Base-by-base conservation (phyloP, 2,113 vertebrate genomes). In the Catharus bicknelli region DNA sequence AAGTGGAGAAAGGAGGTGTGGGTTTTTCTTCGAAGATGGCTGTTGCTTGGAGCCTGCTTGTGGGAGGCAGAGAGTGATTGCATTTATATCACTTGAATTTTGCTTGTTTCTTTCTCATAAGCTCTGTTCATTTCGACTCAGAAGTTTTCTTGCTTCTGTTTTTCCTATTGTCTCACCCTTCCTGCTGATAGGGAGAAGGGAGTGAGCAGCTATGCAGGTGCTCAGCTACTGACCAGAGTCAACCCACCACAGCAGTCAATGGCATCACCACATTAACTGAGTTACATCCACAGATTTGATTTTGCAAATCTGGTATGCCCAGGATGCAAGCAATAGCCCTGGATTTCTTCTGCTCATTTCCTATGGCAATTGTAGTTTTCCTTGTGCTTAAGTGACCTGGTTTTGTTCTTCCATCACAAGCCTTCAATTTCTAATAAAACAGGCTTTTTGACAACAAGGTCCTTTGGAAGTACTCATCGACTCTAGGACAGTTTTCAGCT, bases 181-280 rank as follows among this genome's bases (percentile, higher is more conserved):
- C 25, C 40, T 66, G 7, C 16, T 61, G 36, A 17, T 12, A 68
- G 3, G 2, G 4, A 34, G 25, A 55, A 61, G 26, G 13, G 8
- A 61, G 11, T 26, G 14, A 47, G 45, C 0, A 1, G 8, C 15
- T 73, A 0, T 61, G 16, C 5, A 2, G 2, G 14, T 72, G 7
- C 34, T 90, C 38, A 58, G 3, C 20, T 80, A 18, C 34, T 68
- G 78, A 11, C 25, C 34, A 29, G 25, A 63, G 30, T 43, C 45
- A 54, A 29, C 7, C 8, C 59, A 27, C 29, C 6, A 19, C 30
- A 38, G 32, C 17, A 61, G n/a, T 29, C 54, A 78, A 23, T 48
- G 64, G 11, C 55, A 66, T 53, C 6, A 57, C 47, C 8, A 3
- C 43, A 30, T 69, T 74, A 75, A 47, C 30, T 34, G 68, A 73